Evolutionary conservation across 2,797 vertebrate species (phyloP).

Genomic region (Adelosebastes latens): DNA sequence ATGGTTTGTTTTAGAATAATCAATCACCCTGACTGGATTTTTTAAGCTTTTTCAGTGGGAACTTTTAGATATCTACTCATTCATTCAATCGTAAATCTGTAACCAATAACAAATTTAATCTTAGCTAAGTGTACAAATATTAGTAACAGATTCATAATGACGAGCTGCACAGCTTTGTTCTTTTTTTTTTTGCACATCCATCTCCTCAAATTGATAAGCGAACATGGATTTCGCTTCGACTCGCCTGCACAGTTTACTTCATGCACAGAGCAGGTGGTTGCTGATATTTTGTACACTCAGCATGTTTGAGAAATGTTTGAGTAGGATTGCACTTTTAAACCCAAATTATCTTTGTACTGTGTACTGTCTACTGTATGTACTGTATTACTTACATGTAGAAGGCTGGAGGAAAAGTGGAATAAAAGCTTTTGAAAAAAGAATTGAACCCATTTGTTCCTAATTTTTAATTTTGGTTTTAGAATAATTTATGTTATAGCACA

Average conservation of each 20-base stretch:
- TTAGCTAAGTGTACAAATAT: not conserved
- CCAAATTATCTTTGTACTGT: slow-evolving; percentile 77
- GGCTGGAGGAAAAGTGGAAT: slow-evolving; percentile 38
- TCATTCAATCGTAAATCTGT: not conserved
- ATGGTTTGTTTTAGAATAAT: slow-evolving; percentile 9
- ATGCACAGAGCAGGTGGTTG: slow-evolving; percentile 38
- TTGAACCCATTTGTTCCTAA: not conserved
- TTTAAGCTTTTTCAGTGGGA: not conserved
- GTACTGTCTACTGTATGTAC: slow-evolving; percentile 51
- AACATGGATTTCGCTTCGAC: not conserved
- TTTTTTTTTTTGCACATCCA: slow-evolving; percentile 42
- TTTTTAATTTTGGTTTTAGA: not conserved
- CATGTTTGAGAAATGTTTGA: slow-evolving; percentile 40
- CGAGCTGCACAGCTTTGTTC: not conserved
- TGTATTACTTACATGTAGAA: slow-evolving; percentile 25
- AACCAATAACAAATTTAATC: not conserved
- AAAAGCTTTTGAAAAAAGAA: slow-evolving; percentile 30
- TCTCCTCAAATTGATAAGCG: not conserved
- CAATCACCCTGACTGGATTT: not conserved
- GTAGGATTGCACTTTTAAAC: slow-evolving; percentile 66
- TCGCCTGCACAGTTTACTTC: slow-evolving; percentile 43
- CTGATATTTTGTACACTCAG: slow-evolving; percentile 33
- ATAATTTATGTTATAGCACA: not conserved
- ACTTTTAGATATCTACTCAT: not conserved
- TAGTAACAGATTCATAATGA: not conserved